Percentiles rank a stretch among this genome's conserved stretches.
These are phyloP conservation scores for Camponotus fellah DNA, from an alignment of 2,888 invertebrate genomes.

Conservation along the genomic window DNA sequence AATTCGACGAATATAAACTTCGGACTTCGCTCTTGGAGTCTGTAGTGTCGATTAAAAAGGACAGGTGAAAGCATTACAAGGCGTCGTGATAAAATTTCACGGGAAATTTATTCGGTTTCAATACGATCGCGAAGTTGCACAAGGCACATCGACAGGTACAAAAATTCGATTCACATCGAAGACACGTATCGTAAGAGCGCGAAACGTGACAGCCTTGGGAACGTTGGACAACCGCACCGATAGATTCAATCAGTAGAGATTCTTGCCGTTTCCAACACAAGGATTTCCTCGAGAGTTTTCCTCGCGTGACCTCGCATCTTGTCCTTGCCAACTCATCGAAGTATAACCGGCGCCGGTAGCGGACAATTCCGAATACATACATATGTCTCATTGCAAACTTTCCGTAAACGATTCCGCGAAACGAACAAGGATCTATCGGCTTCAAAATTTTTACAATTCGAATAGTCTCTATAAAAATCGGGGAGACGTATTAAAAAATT, in stretches of 20 bases:
- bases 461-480: background rate
- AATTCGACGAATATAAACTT: background rate
- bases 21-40: background rate
- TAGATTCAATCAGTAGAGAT: slow-evolving; percentile 42
- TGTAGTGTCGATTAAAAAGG: background rate
- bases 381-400: background rate
- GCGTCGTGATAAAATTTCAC: slow-evolving; percentile 25
- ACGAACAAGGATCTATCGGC: background rate
- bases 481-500: background rate
- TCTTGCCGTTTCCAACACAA: slow-evolving; percentile 35
- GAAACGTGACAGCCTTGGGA: slow-evolving; percentile 28
- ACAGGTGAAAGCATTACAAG: slow-evolving; percentile 35
- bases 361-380: slow-evolving; percentile 8
- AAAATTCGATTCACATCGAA: slow-evolving; percentile 24
- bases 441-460: background rate
- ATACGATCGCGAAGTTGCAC: slow-evolving; percentile 26
- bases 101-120: slow-evolving; percentile 24
- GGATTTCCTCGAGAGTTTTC: slow-evolving; percentile 49
- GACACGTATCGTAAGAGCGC: background rate
- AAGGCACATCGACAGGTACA: slow-evolving; percentile 5
- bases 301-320: slow-evolving; percentile 28
- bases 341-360: slow-evolving; percentile 20
- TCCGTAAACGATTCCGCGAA: background rate
- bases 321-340: slow-evolving; percentile 29
- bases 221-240: slow-evolving; percentile 20